Evolutionary conservation across 2,113 vertebrate species (phyloP).

Genomic region (Nycticorax nycticorax): DNA sequence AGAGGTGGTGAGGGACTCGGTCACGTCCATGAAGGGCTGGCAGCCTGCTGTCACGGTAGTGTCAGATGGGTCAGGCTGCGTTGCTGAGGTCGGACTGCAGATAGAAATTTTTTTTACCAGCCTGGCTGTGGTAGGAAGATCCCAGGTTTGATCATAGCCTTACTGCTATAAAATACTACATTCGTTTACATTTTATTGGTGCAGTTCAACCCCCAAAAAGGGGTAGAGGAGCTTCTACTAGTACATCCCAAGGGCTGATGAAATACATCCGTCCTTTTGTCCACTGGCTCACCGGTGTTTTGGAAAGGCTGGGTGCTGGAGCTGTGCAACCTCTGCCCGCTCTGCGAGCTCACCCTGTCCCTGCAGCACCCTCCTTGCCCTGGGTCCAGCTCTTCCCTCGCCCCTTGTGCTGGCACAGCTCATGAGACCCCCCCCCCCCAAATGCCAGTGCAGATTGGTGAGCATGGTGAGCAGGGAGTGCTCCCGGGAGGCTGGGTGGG

Average conservation of each 20-base stretch:
- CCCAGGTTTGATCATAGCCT: neutral
- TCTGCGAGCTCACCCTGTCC: fast-evolving
- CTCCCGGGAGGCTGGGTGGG: neutral
- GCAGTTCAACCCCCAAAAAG: neutral
- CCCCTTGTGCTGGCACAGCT: fast-evolving
- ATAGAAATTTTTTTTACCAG: neutral
- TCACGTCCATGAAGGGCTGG: fast-evolving
- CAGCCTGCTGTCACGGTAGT: neutral
- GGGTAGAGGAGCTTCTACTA: neutral
- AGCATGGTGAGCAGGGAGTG: neutral
- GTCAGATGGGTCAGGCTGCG: neutral
- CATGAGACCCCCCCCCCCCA: fast-evolving
- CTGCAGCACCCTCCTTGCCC: neutral
- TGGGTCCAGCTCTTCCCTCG: neutral
- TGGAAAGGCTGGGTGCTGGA: neutral
- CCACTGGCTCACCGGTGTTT: fast-evolving
- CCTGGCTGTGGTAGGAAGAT: neutral
- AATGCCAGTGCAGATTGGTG: neutral
- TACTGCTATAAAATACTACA: neutral
- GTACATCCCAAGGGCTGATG: neutral
- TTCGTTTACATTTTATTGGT: neutral
- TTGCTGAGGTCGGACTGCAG: neutral
- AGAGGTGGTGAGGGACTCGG: fast-evolving
- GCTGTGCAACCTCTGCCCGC: neutral
- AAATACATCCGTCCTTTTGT: fast-evolving